Conservation (phyloP, 2,113 vertebrate genomes). For the Gallinago media region DNA sequence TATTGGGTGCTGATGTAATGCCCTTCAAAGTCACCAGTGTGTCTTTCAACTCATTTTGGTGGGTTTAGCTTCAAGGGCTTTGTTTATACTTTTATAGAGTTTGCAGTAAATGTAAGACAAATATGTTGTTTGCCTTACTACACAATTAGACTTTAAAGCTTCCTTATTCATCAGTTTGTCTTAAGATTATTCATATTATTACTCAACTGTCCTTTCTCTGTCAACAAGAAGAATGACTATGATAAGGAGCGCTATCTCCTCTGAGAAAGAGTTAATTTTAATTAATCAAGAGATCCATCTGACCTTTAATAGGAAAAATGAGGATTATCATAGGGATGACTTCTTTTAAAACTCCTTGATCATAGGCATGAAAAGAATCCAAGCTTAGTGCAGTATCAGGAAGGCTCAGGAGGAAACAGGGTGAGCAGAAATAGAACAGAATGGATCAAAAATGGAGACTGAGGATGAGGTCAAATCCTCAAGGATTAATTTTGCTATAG, state of each 20-base stretch:
- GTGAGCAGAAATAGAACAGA: neutral
- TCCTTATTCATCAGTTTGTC: neutral
- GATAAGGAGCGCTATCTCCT: neutral
- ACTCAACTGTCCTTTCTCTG: neutral
- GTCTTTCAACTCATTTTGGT: neutral
- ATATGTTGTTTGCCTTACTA: neutral
- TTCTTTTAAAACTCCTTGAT: neutral
- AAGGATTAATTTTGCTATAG: neutral
- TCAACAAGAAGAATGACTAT: neutral
- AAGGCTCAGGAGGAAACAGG: neutral
- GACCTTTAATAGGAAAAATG: conserved; percentile 26
- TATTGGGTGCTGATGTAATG: neutral
- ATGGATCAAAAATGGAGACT: neutral
- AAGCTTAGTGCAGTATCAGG: neutral
- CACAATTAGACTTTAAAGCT: neutral
- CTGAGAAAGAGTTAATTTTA: conserved; percentile 52
- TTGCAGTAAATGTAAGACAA: neutral
- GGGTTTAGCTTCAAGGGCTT: neutral
- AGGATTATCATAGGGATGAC: neutral
- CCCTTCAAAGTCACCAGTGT: neutral
- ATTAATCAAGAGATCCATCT: conserved; percentile 23
- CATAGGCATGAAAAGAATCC: neutral
- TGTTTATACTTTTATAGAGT: neutral
- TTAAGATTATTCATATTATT: neutral
- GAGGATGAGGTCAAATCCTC: neutral